Conservation (phyloP, 2,888 invertebrate genomes). For the Drosophila antonietae region DNA sequence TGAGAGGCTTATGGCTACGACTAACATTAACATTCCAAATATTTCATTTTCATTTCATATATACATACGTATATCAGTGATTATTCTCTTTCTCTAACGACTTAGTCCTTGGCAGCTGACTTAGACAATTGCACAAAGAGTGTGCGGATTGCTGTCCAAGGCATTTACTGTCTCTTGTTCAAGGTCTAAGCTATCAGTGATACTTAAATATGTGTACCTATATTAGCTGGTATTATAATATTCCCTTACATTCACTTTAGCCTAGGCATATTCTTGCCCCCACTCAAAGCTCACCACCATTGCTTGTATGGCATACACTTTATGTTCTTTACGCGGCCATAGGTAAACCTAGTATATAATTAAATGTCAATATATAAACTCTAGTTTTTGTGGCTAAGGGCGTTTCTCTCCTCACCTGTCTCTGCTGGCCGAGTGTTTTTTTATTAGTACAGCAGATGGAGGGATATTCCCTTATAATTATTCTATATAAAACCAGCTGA, state of each 20-base stretch:
- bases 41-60: background rate
- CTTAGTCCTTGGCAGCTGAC: background rate
- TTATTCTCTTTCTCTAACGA: background rate
- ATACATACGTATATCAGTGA: background rate
- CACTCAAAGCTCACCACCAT: background rate
- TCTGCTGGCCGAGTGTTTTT: background rate
- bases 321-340: background rate
- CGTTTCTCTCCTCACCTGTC: background rate
- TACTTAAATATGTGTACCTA: background rate
- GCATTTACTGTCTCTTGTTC: background rate
- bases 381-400: background rate
- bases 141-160: background rate
- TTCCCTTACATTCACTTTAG: background rate
- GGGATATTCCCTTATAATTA: conserved; percentile 4
- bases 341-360: conserved; percentile 1
- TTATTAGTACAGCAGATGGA: background rate
- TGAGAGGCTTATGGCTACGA: background rate
- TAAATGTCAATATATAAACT: conserved; percentile 10
- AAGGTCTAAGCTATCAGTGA: background rate
- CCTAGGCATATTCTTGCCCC: background rate
- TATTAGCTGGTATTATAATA: background rate
- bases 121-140: background rate
- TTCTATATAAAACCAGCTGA: background rate
- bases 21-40: background rate
- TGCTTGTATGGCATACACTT: background rate